A percentile compares a stretch with the other conserved stretches of the same genome.
Conservation (phyloP, 2,888 invertebrate species). For the Parnassius mnemosyne region DNA sequence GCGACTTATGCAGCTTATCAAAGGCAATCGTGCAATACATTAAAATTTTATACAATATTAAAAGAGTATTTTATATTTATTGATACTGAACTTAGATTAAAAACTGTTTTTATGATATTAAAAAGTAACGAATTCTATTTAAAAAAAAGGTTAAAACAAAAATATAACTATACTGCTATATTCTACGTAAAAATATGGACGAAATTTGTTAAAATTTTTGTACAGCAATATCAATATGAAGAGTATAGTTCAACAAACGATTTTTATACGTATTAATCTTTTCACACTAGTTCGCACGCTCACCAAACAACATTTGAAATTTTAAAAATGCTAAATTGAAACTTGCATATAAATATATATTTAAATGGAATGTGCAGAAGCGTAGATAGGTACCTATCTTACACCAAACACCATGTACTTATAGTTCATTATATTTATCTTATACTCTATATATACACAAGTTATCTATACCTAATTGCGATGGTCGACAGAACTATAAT, state of each 20-base stretch:
- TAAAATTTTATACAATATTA: too few relatives aligned
- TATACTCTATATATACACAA: slow-evolving; percentile 71
- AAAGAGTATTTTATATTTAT: too few relatives aligned
- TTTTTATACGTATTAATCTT: not conserved
- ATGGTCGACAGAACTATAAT: slow-evolving; percentile 73
- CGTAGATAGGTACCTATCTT: slow-evolving; percentile 76
- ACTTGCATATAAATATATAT: slow-evolving; percentile 77
- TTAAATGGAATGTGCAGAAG: slow-evolving; percentile 70
- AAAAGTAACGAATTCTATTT: too few relatives aligned
- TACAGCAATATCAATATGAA: not conserved
- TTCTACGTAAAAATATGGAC: too few relatives aligned
- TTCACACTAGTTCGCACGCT: slow-evolving; percentile 38
- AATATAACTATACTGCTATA: too few relatives aligned
- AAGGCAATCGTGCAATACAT: too few relatives aligned
- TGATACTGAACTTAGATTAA: too few relatives aligned
- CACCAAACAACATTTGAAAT: slow-evolving; percentile 44
- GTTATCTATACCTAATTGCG: slow-evolving; percentile 66
- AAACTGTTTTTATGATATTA: too few relatives aligned
- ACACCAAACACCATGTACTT: slow-evolving; percentile 76
- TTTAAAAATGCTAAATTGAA: slow-evolving; percentile 66
- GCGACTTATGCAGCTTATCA: too few relatives aligned
- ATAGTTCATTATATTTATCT: slow-evolving; percentile 54
- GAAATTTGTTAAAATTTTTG: slow-evolving; percentile 1
- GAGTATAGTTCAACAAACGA: slow-evolving; percentile 7
- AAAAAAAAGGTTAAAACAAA: too few relatives aligned